Conservation (phyloP, 2,888 invertebrate species). For the Erebia epiphron region DNA sequence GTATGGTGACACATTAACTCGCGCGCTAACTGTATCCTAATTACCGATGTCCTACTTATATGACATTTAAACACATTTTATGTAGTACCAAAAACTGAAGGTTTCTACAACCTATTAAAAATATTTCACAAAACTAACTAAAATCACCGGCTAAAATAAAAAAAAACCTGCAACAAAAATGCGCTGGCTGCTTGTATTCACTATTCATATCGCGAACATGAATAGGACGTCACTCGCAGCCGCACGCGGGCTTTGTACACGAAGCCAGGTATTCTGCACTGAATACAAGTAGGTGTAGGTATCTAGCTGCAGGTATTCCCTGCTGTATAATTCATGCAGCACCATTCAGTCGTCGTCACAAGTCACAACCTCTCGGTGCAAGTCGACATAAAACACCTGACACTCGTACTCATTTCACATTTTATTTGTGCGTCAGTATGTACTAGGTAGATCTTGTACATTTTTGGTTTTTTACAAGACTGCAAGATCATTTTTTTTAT, state of each 20-base stretch:
- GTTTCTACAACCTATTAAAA: too few species aligned
- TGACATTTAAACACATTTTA: too few species aligned
- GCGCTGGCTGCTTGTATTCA: not conserved
- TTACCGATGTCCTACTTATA: too few species aligned
- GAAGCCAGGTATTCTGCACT: not conserved
- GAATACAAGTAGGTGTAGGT: too few species aligned
- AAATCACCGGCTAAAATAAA: not conserved
- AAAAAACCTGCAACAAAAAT: not conserved
- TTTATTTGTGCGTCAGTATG: not conserved
- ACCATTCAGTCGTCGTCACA: not conserved
- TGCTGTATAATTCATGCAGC: not conserved
- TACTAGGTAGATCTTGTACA: too few species aligned
- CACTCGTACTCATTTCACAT: not conserved
- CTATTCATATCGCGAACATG: not conserved
- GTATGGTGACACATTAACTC: too few species aligned
- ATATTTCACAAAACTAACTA: too few species aligned
- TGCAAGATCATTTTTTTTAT: too few species aligned
- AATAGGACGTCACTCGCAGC: slow-evolving; percentile 5
- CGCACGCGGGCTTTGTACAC: not conserved
- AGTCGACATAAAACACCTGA: not conserved
- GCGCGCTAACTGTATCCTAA: too few species aligned
- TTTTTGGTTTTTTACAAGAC: too few species aligned
- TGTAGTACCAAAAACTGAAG: too few species aligned
- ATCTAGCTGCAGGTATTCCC: not conserved
- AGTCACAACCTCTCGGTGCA: not conserved